Evolutionary conservation across 2,797 vertebrate species (phyloP).

Genomic region (Darevskia mixta): DNA sequence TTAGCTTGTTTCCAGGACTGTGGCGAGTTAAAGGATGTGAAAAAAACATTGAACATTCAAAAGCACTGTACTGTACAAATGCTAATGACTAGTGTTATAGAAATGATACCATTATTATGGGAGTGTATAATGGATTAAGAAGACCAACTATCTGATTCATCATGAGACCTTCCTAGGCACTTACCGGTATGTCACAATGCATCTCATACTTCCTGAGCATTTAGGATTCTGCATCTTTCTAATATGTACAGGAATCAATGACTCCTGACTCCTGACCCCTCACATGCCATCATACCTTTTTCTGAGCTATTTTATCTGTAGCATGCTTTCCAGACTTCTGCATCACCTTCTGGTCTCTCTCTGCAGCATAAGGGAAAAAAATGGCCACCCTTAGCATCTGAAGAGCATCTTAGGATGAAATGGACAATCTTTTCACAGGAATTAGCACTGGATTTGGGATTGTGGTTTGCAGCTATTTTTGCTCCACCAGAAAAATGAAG

Average conservation of each 20-base stretch:
- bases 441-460: background rate
- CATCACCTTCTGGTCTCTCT: background rate
- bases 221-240: background rate
- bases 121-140: background rate
- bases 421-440: background rate
- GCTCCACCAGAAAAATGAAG: background rate
- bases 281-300: slow-evolving; percentile 19
- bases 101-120: background rate
- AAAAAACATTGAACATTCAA: background rate
- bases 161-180: background rate
- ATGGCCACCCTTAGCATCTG: background rate
- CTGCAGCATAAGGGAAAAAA: slow-evolving; percentile 16
- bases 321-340: background rate
- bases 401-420: background rate
- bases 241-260: background rate
- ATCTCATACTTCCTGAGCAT: background rate
- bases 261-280: background rate
- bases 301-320: slow-evolving; percentile 2
- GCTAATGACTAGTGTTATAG: background rate
- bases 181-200: background rate
- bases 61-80: background rate
- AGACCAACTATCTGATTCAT: background rate
- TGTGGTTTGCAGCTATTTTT: background rate
- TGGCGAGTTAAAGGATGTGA: background rate
- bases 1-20: background rate